Percentiles rank a stretch among this genome's conserved stretches.
These are phyloP conservation scores for Orthonyx spaldingii DNA, from an alignment of 2,113 vertebrate species.

Conservation along the genomic window DNA sequence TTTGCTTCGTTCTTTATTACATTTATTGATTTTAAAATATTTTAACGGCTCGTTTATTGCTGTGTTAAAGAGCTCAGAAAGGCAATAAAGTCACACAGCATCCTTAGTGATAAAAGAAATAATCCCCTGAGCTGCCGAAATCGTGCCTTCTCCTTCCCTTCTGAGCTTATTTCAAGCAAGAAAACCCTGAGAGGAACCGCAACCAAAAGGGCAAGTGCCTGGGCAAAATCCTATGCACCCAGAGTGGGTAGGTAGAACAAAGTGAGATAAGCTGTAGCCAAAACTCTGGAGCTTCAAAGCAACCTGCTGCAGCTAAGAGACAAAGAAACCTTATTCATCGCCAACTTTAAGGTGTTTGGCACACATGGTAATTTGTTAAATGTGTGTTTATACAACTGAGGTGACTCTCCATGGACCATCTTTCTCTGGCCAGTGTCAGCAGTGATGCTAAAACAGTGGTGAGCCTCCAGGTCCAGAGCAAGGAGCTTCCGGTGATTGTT, in stretches of 20 bases:
- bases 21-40: constrained; percentile 61
- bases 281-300: neutral
- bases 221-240: neutral
- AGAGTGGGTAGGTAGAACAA: neutral
- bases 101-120: constrained; percentile 19
- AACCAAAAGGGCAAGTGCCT: neutral
- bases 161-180: neutral
- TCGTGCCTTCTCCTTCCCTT: neutral
- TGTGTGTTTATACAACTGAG: neutral
- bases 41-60: constrained; percentile 31
- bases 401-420: neutral
- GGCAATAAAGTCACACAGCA: constrained; percentile 23
- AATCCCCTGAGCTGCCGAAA: neutral
- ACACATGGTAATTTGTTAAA: fast-evolving
- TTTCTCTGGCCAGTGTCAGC: neutral
- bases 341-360: neutral
- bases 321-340: neutral
- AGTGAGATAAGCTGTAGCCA: neutral
- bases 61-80: constrained; percentile 31
- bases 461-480: fast-evolving
- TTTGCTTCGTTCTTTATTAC: constrained; percentile 44
- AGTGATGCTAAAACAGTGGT: neutral
- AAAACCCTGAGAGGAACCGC: neutral
- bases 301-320: neutral
- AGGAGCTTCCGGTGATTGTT: fast-evolving